Base-by-base conservation (phyloP, 2,797 vertebrate genomes). In the Psittacula echo region DNA sequence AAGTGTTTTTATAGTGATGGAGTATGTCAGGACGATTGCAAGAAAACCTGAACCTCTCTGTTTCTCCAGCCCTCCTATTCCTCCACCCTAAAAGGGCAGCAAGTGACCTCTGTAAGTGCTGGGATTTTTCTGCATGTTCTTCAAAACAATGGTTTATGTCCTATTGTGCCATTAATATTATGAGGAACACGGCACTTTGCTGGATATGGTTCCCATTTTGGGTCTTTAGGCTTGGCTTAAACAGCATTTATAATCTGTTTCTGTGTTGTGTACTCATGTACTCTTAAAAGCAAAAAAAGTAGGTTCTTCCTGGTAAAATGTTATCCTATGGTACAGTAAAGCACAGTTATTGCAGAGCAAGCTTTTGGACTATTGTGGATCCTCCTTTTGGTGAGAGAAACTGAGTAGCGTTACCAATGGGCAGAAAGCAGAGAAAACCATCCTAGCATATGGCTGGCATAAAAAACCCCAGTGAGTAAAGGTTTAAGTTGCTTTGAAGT, bases 121-220 rank as follows among this genome's bases (percentile, higher is more conserved):
- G 72, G 7, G 18, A 51, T 73, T 88, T 96, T 81, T 66, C 34
- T 78, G 27, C 34, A 17, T 7, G 1, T 78, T 81, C 92, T 91
- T 42, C 7, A 65, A 30, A 85, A 72, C n/a, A 64, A 1, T 0
- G 0, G 4, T 32, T 21, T 8, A 9, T 76, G 11, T 61, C 13
- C 19, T 73, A 62, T 62, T 26, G 8, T 8, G 2, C 37, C 24
- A 14, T 54, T 66, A 74, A 51, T 60, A 18, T 2, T 60, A 77
- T 0, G 13, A 23, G 74, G 45, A 88, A 17, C 34, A 85, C 3
- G 1, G 51, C 9, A 39, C 42, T 81, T 87, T 54, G 48, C 62
- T 56, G 66, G 79, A 21, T 51, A 12, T 22, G 27, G 34, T 87
- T 94, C 45, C 42, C 18, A 11, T 68, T 91, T 87, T 24, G 44